Percentiles rank a stretch among this genome's conserved stretches.
Conservation (phyloP, 2,888 invertebrate species). For the Coleophora flavipennella region DNA sequence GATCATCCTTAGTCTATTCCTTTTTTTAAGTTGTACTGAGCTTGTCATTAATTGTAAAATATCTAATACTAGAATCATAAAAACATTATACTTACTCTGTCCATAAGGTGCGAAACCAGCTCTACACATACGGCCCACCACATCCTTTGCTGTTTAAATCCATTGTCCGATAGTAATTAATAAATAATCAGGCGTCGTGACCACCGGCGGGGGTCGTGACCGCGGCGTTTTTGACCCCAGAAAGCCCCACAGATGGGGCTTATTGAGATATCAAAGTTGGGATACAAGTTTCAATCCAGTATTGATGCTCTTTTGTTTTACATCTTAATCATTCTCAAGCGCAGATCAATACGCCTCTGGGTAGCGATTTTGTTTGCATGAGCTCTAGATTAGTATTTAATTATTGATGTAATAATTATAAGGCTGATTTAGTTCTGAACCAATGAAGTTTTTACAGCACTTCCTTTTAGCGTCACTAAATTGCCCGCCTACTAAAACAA, state of each 20-base stretch:
- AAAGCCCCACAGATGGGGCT: conserved; percentile 12
- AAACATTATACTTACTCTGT: no score
- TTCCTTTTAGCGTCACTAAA: no score
- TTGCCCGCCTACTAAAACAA: no score
- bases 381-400: conserved; percentile 7
- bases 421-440: conserved; percentile 5
- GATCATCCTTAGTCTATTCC: no score
- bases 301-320: conserved; percentile 53
- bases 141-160: conserved; percentile 53
- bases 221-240: conserved; percentile 62
- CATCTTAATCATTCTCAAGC: conserved; percentile 38
- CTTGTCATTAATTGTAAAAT: no score
- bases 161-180: conserved; percentile 44
- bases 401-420: conserved; percentile 15
- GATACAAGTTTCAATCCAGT: conserved; percentile 58
- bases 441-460: no score
- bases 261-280: conserved; percentile 72
- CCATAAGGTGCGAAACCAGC: no score
- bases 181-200: conserved; percentile 47
- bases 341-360: conserved; percentile 24
- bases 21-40: no score
- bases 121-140: conserved; percentile 20
- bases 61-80: no score
- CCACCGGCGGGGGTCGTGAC: conserved; percentile 70
- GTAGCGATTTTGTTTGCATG: conserved; percentile 24